Percentiles rank a stretch among this genome's conserved stretches.
Conservation (phyloP, 35 echinoderm and acorn worm genomes). For the Nesometra sesokonis region DNA sequence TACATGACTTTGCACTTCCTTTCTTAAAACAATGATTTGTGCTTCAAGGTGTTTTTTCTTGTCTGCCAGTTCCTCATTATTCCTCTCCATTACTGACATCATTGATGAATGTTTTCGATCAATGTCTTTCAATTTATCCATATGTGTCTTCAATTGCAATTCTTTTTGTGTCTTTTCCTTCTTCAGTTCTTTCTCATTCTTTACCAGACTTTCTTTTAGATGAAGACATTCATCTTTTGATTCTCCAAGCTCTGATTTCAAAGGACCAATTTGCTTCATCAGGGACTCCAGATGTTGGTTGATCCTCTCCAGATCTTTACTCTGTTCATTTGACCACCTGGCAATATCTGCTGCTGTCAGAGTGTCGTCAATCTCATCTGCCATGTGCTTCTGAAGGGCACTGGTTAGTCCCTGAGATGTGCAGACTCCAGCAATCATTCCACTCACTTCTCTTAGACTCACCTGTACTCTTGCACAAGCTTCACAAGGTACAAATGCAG, state of each 20-base stretch:
- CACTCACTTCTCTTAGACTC: slow-evolving; percentile 49
- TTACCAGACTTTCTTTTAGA: slow-evolving; percentile 32
- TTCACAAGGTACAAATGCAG: slow-evolving; percentile 89
- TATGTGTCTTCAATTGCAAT: slow-evolving; percentile 32
- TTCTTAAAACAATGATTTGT: slow-evolving; percentile 47
- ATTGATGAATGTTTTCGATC: slow-evolving; percentile 59
- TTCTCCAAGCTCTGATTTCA: slow-evolving; percentile 34
- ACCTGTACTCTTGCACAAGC: slow-evolving; percentile 75
- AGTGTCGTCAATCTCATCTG: slow-evolving; percentile 3
- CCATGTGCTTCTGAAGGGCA: slow-evolving; percentile 48
- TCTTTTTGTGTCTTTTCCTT: slow-evolving; percentile 41
- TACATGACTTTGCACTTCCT: slow-evolving; percentile 67
- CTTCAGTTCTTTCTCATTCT: slow-evolving; percentile 47
- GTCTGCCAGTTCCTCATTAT: slow-evolving; percentile 43
- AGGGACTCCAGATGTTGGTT: slow-evolving; percentile 49
- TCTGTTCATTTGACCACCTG: slow-evolving; percentile 52
- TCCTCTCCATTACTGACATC: slow-evolving; percentile 59
- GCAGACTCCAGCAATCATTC: slow-evolving; percentile 62
- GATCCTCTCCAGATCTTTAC: slow-evolving; percentile 65
- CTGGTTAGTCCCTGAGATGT: slow-evolving; percentile 49
- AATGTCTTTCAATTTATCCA: slow-evolving; percentile 66
- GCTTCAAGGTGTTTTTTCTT: slow-evolving; percentile 53
- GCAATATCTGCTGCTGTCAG: slow-evolving; percentile 63
- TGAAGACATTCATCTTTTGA: slow-evolving; percentile 36
- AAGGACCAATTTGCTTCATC: slow-evolving; percentile 60